Percentiles rank a stretch among this genome's conserved stretches.
Conservation (phyloP, 2,113 vertebrate genomes). For the Bungarus multicinctus region DNA sequence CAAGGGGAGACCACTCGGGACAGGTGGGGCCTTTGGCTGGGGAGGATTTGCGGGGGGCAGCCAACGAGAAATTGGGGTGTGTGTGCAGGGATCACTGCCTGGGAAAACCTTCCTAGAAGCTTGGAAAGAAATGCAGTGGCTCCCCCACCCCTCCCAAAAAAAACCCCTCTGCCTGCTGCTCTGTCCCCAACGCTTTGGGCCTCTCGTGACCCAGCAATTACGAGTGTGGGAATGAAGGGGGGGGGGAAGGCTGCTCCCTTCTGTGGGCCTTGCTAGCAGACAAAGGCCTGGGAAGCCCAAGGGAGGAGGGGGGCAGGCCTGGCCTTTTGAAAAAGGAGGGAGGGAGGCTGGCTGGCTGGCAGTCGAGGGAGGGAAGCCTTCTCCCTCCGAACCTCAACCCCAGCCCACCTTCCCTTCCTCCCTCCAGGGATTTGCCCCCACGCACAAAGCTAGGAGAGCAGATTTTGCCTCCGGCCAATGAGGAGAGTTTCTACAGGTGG, state of each 20-base stretch:
- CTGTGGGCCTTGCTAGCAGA: neutral
- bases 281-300: slow-evolving; percentile 20
- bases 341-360: neutral
- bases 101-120: slow-evolving; percentile 31
- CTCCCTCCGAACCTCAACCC: neutral
- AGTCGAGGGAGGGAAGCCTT: neutral
- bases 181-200: slow-evolving; percentile 76
- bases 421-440: neutral
- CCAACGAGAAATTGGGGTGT: neutral
- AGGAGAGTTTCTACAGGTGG: neutral
- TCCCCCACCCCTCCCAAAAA: neutral
- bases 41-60: neutral
- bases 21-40: neutral
- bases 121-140: slow-evolving; percentile 60
- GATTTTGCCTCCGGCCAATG: neutral
- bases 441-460: neutral
- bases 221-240: slow-evolving; percentile 79
- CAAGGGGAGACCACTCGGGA: neutral
- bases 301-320: neutral
- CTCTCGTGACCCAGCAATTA: slow-evolving; percentile 81
- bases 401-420: neutral
- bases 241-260: neutral
- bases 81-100: slow-evolving; percentile 15
- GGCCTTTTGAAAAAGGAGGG: neutral
- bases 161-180: slow-evolving; percentile 38